phyloP scores from a whole-genome alignment of 2,888 invertebrate species.

The Eristalinus aeneus region DNA sequence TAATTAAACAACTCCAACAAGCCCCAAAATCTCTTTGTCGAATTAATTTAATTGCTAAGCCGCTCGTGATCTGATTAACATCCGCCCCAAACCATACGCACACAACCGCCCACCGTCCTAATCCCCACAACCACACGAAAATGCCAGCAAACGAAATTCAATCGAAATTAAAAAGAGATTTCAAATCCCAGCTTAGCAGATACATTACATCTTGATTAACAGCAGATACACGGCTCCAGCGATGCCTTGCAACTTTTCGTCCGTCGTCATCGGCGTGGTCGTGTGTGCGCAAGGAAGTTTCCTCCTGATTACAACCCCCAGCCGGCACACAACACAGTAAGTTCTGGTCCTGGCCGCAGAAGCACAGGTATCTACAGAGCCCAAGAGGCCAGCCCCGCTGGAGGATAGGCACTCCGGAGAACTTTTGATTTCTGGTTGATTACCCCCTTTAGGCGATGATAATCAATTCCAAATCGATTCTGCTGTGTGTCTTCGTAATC shows the following conservation, averaged over 20 bases:
- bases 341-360: conserved; percentile 4
- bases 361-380: conserved; percentile 39
- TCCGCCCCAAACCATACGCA: neutral
- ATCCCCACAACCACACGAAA: neutral
- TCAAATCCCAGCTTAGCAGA: conserved; percentile 55
- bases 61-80: neutral
- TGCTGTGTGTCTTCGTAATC: conserved; percentile 52
- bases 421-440: conserved; percentile 69
- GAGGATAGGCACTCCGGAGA: conserved; percentile 40
- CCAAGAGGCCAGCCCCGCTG: neutral
- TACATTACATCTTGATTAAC: conserved; percentile 62
- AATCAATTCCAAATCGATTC: conserved; percentile 69
- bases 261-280: conserved; percentile 7
- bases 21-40: neutral
- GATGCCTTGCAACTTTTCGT: conserved; percentile 36
- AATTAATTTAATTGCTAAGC: neutral
- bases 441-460: conserved; percentile 67
- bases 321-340: conserved; percentile 11
- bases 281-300: conserved; percentile 52
- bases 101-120: neutral
- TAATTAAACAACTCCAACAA: neutral
- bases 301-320: conserved; percentile 46
- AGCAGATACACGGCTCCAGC: conserved; percentile 19
- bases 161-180: conserved; percentile 33
- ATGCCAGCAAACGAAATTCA: neutral